Base-by-base conservation (phyloP, 1,140 invertebrate genomes). In the Penaeus japonicus region DNA sequence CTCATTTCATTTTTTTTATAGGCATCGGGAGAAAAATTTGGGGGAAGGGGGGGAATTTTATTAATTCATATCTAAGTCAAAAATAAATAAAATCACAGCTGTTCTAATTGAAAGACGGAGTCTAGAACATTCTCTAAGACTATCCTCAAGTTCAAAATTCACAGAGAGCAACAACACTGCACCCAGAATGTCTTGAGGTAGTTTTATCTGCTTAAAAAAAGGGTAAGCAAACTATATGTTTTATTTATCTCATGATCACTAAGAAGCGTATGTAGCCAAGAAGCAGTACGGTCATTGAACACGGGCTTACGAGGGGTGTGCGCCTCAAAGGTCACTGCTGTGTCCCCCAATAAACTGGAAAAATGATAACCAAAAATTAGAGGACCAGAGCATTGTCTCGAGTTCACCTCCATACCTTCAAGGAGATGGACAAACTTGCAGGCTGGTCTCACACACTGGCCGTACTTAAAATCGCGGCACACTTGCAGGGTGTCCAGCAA, bases 401-500 rank as follows among this genome's bases (percentile, higher is more conserved):
- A 82, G 62, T 53, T 75, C 79, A 88, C 86, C 53, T 77, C 91
- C 95, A 95, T 93, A 98, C 97, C 96, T 95, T 97, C 96, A 94
- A 96, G 95, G 94, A 97, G 95, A 96, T 98, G 97, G 94, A 98
- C 96, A 94, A 97, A 97, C 95, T 97, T 97, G 96, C 97, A 98
- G 95, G 96, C 96, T 94, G 96, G 96, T 95, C 97, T 95, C 94
- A 96, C 96, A 95, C 97, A 98, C 94, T 96, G 95, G 94, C 97
- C 96, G 94, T 96, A 96, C 96, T 97, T 98, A 98, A 98, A 98
- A 98, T 98, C 97, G 92, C 93, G 97, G 97, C 96, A 99, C 96
- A 98, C 97, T 96, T 96, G 97, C 97, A 98, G 97, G 97, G 97
- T 98, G 97, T 97, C 97, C 97, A 98, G 97, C 97, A 98, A 98